phyloP scores from a whole-genome alignment of 2,797 vertebrate species.

The Antrozous pallidus region DNA sequence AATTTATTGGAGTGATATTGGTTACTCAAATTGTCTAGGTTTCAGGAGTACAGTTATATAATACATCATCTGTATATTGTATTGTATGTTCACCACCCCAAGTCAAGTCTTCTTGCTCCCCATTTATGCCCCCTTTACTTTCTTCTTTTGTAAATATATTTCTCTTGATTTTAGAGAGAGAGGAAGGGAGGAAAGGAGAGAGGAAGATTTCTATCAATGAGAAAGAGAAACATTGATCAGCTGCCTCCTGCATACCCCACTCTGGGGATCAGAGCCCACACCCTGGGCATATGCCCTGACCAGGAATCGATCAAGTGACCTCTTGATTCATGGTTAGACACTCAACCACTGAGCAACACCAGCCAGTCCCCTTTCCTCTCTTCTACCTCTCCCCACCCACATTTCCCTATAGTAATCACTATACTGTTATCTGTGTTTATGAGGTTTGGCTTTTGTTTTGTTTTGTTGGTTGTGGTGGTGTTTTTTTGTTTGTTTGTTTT shows the following conservation, averaged over 20 bases:
- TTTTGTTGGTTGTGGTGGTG: neutral
- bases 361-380: neutral
- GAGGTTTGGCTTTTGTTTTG: neutral
- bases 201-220: too few species aligned
- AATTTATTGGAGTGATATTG: neutral
- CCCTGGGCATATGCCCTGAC: too few species aligned
- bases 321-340: too few species aligned
- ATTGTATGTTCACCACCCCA: neutral
- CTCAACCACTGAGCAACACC: too few species aligned
- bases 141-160: neutral
- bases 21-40: neutral
- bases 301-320: too few species aligned
- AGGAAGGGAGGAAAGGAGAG: too few species aligned
- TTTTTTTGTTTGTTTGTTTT: neutral
- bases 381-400: neutral
- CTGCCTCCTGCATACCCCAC: too few species aligned
- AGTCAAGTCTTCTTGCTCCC: neutral
- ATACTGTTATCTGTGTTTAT: neutral
- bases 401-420: neutral
- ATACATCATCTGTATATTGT: neutral
- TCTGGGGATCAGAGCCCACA: too few species aligned
- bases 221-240: too few species aligned
- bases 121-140: neutral
- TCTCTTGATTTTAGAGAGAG: too few species aligned
- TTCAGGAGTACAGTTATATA: neutral